Evolutionary conservation across 2,113 vertebrate genomes (phyloP).

Genomic region (Trachemys scripta): DNA sequence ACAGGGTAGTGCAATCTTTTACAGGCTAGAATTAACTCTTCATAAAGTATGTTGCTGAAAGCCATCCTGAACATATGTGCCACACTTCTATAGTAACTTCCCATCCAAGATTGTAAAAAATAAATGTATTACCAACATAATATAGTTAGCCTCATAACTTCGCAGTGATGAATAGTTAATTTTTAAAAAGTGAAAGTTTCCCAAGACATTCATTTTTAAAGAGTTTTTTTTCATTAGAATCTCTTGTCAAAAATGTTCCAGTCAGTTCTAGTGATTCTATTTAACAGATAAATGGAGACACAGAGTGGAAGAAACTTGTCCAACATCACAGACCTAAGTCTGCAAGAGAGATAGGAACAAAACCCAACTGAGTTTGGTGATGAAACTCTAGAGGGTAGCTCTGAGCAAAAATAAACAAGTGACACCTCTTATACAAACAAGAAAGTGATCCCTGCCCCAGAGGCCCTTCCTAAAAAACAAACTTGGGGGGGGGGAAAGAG

Average conservation of each 20-base stretch:
- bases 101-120: background rate
- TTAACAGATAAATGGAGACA: background rate
- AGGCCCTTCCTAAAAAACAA: background rate
- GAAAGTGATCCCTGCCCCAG: background rate
- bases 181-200: background rate
- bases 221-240: background rate
- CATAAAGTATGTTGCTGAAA: background rate
- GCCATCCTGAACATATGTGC: background rate
- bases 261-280: background rate
- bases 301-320: background rate
- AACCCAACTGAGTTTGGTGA: background rate
- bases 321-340: background rate
- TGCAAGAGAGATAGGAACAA: background rate
- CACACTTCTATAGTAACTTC: background rate
- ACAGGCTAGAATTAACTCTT: background rate
- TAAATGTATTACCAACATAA: background rate
- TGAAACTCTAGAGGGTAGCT: background rate
- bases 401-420: background rate
- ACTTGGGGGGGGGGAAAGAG: accelerated
- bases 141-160: background rate
- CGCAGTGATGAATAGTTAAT: background rate
- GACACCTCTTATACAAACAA: background rate
- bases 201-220: background rate
- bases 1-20: background rate
- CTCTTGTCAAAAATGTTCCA: background rate